Evolutionary conservation across 2,797 vertebrate species (phyloP), one percentile per base, ranked within the genome.

Genomic region (Acanthurus tractus): DNA sequence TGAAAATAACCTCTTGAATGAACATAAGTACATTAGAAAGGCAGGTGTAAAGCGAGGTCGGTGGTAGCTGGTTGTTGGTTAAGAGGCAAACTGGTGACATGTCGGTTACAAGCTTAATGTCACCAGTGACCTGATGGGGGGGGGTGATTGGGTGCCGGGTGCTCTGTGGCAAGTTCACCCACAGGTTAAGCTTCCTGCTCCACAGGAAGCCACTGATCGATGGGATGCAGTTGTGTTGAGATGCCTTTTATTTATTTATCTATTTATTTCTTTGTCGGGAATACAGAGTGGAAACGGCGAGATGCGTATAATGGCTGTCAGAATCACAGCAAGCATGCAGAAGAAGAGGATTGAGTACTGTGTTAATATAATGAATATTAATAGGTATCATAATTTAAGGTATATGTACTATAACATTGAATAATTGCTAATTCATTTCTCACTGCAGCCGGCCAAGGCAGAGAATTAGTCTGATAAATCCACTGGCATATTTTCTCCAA

Each of bases 101-200:
- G 29, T 34, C 6, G 6, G 29, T 34, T 2, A 76, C 54, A 56
- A 48, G 45, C 46, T 76, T 65, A 85, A 84, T 69, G 83, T 82
- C 57, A 67, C 36, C 42, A n/a, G 23, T 10, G 61, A 67, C 17
- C 65, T 17, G 49, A 69, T 55, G 38, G 76, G 48, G 68, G 68
- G 38, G 40, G 72, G 54, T 75, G 70, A 74, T 34, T 55, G 63
- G 76, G 62, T 50, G 71, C 71, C 55, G 72, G 72, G 58, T 62
- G 73, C 59, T 70, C 54, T 11, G 63, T 45, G 64, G 49, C 6
- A n/a, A 59, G 74, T 79, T 87, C 86, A 88, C 68, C 72, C 70
- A 74, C 63, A 78, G 86, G 87, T 88, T 86, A 76, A 88, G 82
- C 81, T 82, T 82, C 82, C 74, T 52, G 36, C 81, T 76, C 82